These are phyloP conservation scores for Pachycephala philippinensis DNA, from an alignment of 2,113 vertebrate species.

Conservation along the genomic window DNA sequence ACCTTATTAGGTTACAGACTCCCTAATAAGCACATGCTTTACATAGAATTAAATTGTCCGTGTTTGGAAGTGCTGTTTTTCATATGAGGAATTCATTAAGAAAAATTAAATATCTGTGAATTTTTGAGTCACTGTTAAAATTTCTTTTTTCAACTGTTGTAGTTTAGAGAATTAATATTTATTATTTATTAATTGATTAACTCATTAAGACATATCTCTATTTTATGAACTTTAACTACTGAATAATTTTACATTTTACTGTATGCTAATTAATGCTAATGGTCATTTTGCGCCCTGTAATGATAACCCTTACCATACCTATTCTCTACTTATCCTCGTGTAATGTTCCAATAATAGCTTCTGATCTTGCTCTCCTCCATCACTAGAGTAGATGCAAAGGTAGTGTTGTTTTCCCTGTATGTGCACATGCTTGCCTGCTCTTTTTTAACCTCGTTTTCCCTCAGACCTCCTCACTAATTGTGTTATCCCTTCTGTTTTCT, in stretches of 20 bases:
- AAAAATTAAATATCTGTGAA: not conserved
- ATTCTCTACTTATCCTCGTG: conserved; percentile 33
- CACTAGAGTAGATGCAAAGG: not conserved
- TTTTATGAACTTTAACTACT: not conserved
- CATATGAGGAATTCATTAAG: not conserved
- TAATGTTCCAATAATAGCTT: conserved; percentile 42
- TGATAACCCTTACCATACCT: conserved; percentile 5
- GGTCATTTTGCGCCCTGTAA: not conserved
- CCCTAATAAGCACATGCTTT: not conserved
- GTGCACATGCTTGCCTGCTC: conserved; percentile 60
- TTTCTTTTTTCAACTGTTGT: not conserved
- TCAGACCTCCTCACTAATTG: conserved; percentile 78
- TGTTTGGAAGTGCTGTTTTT: not conserved
- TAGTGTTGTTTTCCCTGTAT: conserved; percentile 53
- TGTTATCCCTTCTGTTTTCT: conserved; percentile 79
- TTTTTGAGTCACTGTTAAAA: not conserved
- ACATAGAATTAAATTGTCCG: not conserved
- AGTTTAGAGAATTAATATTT: not conserved
- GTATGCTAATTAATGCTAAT: not conserved
- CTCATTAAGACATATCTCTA: not conserved
- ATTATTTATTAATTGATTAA: not conserved
- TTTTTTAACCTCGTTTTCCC: conserved; percentile 72
- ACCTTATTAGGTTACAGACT: not conserved
- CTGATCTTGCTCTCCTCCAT: conserved; percentile 31
- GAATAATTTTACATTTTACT: not conserved